These are phyloP conservation scores for Cyclura pinguis DNA, from an alignment of 2,797 vertebrate genomes.

Conservation along the genomic window DNA sequence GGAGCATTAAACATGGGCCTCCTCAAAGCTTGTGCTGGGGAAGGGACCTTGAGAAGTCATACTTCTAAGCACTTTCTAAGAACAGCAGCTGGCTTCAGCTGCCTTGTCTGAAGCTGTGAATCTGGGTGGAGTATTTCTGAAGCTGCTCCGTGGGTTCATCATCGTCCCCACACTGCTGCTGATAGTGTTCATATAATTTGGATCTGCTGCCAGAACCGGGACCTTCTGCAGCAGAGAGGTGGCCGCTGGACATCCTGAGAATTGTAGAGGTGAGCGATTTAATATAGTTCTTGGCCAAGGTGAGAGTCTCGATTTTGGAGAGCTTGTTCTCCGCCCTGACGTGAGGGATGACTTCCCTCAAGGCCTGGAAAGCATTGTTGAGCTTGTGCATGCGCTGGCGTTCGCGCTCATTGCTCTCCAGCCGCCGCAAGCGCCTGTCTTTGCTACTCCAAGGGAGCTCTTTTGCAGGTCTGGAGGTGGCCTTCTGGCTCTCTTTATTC, in stretches of 20 bases:
- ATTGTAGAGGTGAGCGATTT: constrained; percentile 94
- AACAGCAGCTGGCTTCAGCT: constrained; percentile 74
- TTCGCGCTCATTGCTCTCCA: constrained; percentile 97
- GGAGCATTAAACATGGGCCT: background rate
- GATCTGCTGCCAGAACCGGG: constrained; percentile 76
- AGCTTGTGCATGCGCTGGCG: constrained; percentile 99
- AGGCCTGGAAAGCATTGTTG: constrained; percentile 96
- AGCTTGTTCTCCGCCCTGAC: constrained; percentile 95
- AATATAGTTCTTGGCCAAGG: constrained; percentile 98
- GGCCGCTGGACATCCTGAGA: constrained; percentile 90
- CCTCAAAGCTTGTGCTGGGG: background rate
- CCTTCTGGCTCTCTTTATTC: constrained; percentile 67
- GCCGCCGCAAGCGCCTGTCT: constrained; percentile 87
- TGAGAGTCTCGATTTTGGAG: constrained; percentile 98
- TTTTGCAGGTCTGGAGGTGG: constrained; percentile 61
- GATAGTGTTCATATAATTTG: constrained; percentile 89
- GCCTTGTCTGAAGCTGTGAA: constrained; percentile 84
- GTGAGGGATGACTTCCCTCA: constrained; percentile 95
- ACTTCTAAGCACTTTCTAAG: background rate
- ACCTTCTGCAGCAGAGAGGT: constrained; percentile 81
- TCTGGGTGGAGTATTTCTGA: constrained; percentile 88
- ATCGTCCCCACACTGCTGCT: constrained; percentile 86
- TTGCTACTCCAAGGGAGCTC: constrained; percentile 71
- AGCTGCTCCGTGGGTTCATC: constrained; percentile 86
- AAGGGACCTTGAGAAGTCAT: background rate